Base-by-base conservation (phyloP, 2,888 invertebrate genomes). In the Dolichopus griseipennis region DNA sequence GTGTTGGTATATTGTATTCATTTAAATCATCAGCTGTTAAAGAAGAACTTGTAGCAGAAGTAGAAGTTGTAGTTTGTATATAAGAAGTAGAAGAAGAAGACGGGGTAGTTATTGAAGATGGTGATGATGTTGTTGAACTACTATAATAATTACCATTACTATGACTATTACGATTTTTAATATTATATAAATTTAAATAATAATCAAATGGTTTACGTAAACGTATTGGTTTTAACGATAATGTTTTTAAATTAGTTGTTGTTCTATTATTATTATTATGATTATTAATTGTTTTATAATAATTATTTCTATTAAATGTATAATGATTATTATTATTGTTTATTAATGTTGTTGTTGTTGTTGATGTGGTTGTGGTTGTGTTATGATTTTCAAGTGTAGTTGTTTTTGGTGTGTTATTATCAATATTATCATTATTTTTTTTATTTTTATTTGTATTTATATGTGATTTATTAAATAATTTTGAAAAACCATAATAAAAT, bases 141-240 rank as follows among this genome's bases (percentile, higher is more conserved):
- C 69, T 70, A 72, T 70, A 69, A 71, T 69, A 68, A 71, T 69
- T 65, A 71, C 67, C 67, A 70, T 68, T 69, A 70, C 65, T 71
- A 67, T 69, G 69, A 70, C 69, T 73, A 70, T 69, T 71, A 70
- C 67, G 68, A 68, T 69, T 69, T 67, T 69, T 64, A 64, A 27
- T 67, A 52, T 68, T 68, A 61, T 66, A 73, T 73, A 78, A 69
- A 72, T 76, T 75, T 72, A 79, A 69, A 74, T 77, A 78, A 74
- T 79, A 78, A 76, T 79, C 77, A 74, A 78, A 75, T 75, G 78
- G 78, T 76, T 78, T 78, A 70, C 78, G 78, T 73, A 79, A 70
- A 69, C 20, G 15, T 27, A 64, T 64, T 27, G 27, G 43, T 61
- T 27, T 65, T 65, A 70, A 68, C 69, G 71, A 71, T 68, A 67